Evolutionary conservation across 2,797 vertebrate species (phyloP).

Genomic region (Alectoris magna): DNA sequence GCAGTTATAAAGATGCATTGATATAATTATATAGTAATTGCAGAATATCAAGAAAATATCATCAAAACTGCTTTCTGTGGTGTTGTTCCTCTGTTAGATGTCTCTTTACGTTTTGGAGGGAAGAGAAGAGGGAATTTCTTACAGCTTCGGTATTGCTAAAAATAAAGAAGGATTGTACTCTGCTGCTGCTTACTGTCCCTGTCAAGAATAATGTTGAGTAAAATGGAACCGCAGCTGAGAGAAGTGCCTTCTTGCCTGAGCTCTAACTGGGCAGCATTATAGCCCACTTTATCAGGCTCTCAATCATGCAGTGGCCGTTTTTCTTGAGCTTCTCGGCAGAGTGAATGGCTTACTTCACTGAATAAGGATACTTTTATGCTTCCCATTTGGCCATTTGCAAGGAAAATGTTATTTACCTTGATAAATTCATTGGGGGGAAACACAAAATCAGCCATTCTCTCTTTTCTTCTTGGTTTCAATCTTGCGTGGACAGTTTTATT

Average conservation of each 20-base stretch:
- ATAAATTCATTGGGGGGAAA: background rate
- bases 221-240: background rate
- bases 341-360: background rate
- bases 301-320: background rate
- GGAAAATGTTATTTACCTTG: constrained; percentile 1
- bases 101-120: background rate
- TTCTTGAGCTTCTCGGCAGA: background rate
- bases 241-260: background rate
- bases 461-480: background rate
- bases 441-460: background rate
- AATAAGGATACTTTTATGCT: background rate
- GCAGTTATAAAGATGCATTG: background rate
- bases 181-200: background rate
- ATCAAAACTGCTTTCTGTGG: constrained; percentile 27
- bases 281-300: constrained; percentile 1
- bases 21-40: constrained; percentile 26
- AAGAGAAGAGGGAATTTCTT: background rate
- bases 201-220: background rate
- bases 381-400: background rate
- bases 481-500: background rate
- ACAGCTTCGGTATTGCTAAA: background rate
- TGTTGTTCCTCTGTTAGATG: background rate
- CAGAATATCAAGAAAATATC: background rate
- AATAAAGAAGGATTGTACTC: background rate
- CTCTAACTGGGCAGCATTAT: background rate